Evolutionary conservation across 2,113 vertebrate species (phyloP), one percentile per base, ranked within the genome.

Genomic region (Mobula birostris): DNA sequence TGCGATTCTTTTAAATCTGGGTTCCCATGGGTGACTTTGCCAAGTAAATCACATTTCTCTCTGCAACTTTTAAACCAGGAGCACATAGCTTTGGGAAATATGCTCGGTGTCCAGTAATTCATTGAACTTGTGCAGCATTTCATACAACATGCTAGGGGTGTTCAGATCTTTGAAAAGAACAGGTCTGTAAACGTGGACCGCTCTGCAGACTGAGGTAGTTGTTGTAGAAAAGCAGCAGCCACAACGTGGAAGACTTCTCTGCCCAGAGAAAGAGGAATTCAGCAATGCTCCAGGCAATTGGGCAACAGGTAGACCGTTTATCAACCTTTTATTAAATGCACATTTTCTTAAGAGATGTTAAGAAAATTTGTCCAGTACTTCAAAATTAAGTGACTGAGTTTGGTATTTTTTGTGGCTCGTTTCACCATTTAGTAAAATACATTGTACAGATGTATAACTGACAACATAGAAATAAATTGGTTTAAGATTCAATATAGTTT

Each of bases 1-100:
- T 98, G 97, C 98, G 96, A 99, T 99, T 99, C 98, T 99, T 98
- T 96, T 88, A 94, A 96, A 97, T 96, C 97, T 96, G 97, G 97
- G 98, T 99, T 98, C 98, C 98, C 98, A 98, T 97, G 98, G 98
- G 97, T 96, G 96, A 97, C 97, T 96, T 97, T 97, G 98, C 98
- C 97, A 98, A 97, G 68, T 74, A 93, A 74, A 56, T 27, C 74
- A 56, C 70, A 93, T 68, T 70, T 11, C 32, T 56, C 70, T 93
- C 36, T 74, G 91, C 74, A 74, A 48, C 70, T 24, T 56, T 74
- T 93, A 48, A 74, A 0, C 27, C 0, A 7, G 96, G 95, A 94
- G 74, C 83, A 95, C 61, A 72, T 95, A 94, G 95, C 96, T 95
- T 66, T 27, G 9, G 94, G 95, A 94, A 94, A 94, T 94, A 2